Base-by-base conservation (phyloP, 2,113 vertebrate species). In the Mormoops blainvillei region DNA sequence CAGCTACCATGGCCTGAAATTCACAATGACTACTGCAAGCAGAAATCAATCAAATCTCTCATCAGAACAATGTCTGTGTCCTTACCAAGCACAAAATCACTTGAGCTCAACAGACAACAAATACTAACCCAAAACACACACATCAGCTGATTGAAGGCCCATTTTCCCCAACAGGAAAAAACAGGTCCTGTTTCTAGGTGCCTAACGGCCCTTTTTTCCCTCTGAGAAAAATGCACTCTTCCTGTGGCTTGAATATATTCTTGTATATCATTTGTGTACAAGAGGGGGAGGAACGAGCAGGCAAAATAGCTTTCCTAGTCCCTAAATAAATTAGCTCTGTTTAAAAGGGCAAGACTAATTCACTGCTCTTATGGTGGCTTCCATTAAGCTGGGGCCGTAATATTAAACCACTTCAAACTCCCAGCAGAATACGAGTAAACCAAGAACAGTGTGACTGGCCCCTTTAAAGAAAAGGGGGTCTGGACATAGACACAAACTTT, bases 31-130 rank as follows among this genome's bases (percentile, higher is more conserved):
- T 2, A 0, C 80, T 97, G 90, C 86, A 86, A 97, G 94, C 54
- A 58, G 96, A 93, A 98, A 97, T 97, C 97, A 95, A 96, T 96
- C 94, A 97, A 95, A 94, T 92, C 95, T 97, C 84, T 98, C 88
- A 56, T 70, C 87, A 82, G 93, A 98, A 98, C 65, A 9, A 88
- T 61, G 87, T 96, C 90, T 33, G 86, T 63, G 87, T 65, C 97
- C 83, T 92, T 87, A 94, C 85, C 90, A 96, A 45, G 87, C 87
- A 97, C 4, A 97, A 68, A 97, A 86, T 0, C 63, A 80, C 74
- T 73, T 96, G 87, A 84, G 80, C 93, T 33, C 11, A 95, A 97
- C 85, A 89, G 74, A 93, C 58, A 84, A 73, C 91, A 89, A 94
- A 96, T 82, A 94, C 70, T 41, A 94, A 97, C 45, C 28, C 43